Conservation (phyloP, 2,113 vertebrate species). For the Climacteris rufus region DNA sequence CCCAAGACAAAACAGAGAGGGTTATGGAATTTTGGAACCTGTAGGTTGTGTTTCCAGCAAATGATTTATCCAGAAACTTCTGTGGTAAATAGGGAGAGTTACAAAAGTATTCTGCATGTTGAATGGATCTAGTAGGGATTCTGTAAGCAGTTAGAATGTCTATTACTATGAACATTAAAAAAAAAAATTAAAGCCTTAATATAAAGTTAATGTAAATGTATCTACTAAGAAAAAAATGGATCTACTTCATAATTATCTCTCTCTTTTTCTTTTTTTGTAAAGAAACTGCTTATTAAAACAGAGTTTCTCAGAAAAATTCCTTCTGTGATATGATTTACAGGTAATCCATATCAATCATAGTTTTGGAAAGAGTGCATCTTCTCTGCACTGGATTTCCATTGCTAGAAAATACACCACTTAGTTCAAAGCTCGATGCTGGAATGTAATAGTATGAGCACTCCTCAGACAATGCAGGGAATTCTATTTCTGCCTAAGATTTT, state of each 20-base stretch:
- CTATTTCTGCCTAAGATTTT: not conserved
- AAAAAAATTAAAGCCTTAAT: not conserved
- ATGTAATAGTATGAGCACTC: not conserved
- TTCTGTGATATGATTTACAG: not conserved
- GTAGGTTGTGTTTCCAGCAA: not conserved
- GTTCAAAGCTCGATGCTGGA: not conserved
- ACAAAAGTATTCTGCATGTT: not conserved
- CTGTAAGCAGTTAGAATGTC: not conserved
- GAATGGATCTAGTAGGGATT: not conserved
- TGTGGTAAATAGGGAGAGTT: not conserved
- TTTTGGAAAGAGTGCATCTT: not conserved
- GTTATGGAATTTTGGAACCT: not conserved
- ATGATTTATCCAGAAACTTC: not conserved
- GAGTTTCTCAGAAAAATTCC: not conserved
- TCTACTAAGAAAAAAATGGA: not conserved
- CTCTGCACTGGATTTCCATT: not conserved
- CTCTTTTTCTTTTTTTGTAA: not conserved
- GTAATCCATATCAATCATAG: not conserved
- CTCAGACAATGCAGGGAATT: not conserved
- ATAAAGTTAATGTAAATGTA: not conserved
- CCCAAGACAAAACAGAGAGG: not conserved
- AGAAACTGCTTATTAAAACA: not conserved
- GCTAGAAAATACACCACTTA: not conserved
- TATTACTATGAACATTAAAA: not conserved
- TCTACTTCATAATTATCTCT: not conserved